Conservation (phyloP, 92 coral and sea anemone genomes). For the Plumapathes pennacea region DNA sequence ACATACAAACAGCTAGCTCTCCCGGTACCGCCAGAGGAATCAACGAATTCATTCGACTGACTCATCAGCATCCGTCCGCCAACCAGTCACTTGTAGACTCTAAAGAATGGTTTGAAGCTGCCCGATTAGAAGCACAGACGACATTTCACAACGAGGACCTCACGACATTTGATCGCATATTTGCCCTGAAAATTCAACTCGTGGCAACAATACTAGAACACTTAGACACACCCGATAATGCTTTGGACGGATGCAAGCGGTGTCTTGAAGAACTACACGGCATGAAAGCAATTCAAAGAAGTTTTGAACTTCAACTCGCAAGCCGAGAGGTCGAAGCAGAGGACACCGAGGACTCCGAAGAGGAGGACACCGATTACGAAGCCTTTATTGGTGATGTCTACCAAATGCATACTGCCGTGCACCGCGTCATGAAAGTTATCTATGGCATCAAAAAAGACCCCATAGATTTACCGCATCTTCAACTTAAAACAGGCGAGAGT, state of each 20-base stretch:
- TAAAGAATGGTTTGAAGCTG: conserved; percentile 28
- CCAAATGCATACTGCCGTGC: conserved; percentile 1
- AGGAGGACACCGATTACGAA: conserved; percentile 1
- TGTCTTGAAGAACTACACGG: conserved; percentile 46
- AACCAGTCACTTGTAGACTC: too few relatives aligned
- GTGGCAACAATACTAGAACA: conserved; percentile 36
- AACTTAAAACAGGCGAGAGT: not conserved
- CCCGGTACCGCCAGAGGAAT: too few relatives aligned
- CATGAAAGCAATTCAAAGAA: conserved; percentile 17
- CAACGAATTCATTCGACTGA: too few relatives aligned
- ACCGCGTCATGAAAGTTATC: conserved; percentile 1
- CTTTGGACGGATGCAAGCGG: conserved; percentile 17
- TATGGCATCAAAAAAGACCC: not conserved
- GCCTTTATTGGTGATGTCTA: conserved; percentile 13
- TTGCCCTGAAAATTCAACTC: conserved; percentile 42
- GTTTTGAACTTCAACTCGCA: conserved; percentile 6
- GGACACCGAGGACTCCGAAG: too few relatives aligned
- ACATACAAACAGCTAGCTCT: too few relatives aligned
- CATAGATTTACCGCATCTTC: not conserved
- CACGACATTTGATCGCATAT: conserved; percentile 20
- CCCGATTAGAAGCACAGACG: conserved; percentile 34
- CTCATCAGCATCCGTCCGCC: too few relatives aligned
- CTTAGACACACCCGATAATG: conserved; percentile 8
- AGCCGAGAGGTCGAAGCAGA: too few relatives aligned
- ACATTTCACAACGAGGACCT: conserved; percentile 52